Base-by-base conservation (phyloP, 2,888 invertebrate genomes). In the Eurytoma californica region DNA sequence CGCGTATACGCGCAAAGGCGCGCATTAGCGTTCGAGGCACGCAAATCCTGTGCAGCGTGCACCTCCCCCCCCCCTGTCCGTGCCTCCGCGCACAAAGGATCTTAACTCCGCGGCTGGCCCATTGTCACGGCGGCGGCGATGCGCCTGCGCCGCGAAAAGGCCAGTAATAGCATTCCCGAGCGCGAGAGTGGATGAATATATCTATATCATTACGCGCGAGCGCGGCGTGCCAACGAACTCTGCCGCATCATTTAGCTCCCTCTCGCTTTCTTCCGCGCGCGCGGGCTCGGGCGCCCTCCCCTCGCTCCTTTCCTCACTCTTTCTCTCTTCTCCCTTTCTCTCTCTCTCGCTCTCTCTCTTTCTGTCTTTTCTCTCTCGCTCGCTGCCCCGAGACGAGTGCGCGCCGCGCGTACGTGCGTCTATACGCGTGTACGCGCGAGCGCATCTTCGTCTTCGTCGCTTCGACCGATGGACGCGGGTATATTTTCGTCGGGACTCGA, bases 221-320 rank as follows among this genome's bases (percentile, higher is more conserved):
- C 60, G 58, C 78, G 68, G 66, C 83, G 83, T 83, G 83, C 83
- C 84, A 83, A 83, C 84, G 84, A 83, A 84, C 84, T 84, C 83
- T 82, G 72, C 82, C 82, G 80, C 79, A 79, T 77, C 74, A 80
- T 72, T 75, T 77, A 63, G 63, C 74, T 78, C 58, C 51, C 78
- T 57, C 73, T 80, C 74, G 58, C 80, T 70, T 63, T 61, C 69
- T 39, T 39, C 39, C 39, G 39, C 39, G 39, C 39, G 39, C 39
- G 39, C 39, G 39, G 39, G 39, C 63, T 53, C 20, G n/a, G n/a
- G n/a, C n/a, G n/a, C 53, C 14, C 30, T 16, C 53, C 53, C 53
- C 30, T 28, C 39, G 28, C 28, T 30, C 67, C 51, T 7, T 39
- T 18, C 18, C 51, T 14, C 13, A 14, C 60, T 51, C 61, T 60